Base-by-base conservation (phyloP, 2,888 invertebrate species). In the Drosophila tripunctata region DNA sequence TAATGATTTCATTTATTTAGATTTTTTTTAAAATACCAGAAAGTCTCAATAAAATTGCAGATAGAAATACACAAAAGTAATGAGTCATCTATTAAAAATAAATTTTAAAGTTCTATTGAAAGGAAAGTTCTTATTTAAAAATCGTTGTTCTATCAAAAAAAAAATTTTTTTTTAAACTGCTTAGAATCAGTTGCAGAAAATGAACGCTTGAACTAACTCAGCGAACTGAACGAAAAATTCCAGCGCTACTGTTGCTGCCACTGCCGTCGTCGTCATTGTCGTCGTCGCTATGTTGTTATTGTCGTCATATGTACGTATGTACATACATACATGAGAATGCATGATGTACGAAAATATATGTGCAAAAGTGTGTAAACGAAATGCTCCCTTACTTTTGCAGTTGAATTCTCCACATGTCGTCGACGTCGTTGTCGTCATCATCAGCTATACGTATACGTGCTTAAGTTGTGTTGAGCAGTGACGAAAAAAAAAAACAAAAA, bases 371-470 rank as follows among this genome's bases (percentile, higher is more conserved):
- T 65, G 58, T 45, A 55, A 70, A 67, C 51, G 45, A 78, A 76
- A 58, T 48, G 67, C 82, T 77, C 73, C 72, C 79, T 67, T 82
- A 69, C 80, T 69, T n/a, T 80, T 79, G 65, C 86, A 87, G 88
- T 86, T 72, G 72, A 67, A 67, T 84, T 78, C 68, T 73, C 79
- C 83, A 73, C 83, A 75, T 78, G 74, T 80, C 70, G 72, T 55
- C 73, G 62, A 52, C 67, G 43, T 36, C 54, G 64, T 71, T 64
- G 62, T 73, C 66, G 72, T 71, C 67, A 67, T 71, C 67, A 67
- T 54, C 55, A 64, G 47, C 58, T 43, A 66, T 71, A 57, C 71
- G 54, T 69, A 68, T 83, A 85, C 86, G 83, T 84, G 87, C 86
- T 85, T 83, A 83, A 83, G 78, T 84, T 75, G 80, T 75, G 80